A percentile compares a stretch with the other conserved stretches of the same genome.
These are phyloP conservation scores for Drosophila antonietae DNA, from an alignment of 2,888 invertebrate species.

Conservation along the genomic window DNA sequence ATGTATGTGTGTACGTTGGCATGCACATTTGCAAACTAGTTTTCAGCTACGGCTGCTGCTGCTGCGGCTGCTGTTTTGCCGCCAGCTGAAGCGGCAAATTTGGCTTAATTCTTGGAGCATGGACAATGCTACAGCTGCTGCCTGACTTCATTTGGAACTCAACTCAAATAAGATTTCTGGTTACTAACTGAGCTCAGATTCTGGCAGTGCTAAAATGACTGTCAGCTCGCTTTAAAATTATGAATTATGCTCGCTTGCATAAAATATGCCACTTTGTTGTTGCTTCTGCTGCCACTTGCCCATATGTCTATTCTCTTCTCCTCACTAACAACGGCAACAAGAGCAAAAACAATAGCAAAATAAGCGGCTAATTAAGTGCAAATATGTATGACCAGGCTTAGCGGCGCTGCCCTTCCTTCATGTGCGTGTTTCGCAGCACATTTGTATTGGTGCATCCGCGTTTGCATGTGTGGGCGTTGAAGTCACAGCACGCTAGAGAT, in stretches of 20 bases:
- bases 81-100: constrained; percentile 75
- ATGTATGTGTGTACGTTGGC: constrained; percentile 24
- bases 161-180: constrained; percentile 44
- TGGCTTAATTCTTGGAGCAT: constrained; percentile 68
- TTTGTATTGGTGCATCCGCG: constrained; percentile 35
- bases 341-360: constrained; percentile 26
- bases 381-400: constrained; percentile 69
- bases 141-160: constrained; percentile 39
- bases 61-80: constrained; percentile 45
- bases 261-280: constrained; percentile 59
- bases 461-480: constrained; percentile 51
- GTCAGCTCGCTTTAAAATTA: constrained; percentile 65
- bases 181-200: constrained; percentile 28
- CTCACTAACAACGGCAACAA: constrained; percentile 19
- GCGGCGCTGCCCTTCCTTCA: constrained; percentile 21
- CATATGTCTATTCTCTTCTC: constrained; percentile 20
- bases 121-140: constrained; percentile 7
- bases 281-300: constrained; percentile 32
- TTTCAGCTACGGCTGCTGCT: constrained; percentile 48
- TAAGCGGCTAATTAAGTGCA: constrained; percentile 75
- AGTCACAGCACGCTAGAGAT: constrained; percentile 47
- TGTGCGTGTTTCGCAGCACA: constrained; percentile 53
- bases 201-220: constrained; percentile 46
- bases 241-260: constrained; percentile 71
- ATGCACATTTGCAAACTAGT: constrained; percentile 67